A percentile compares a stretch with the other conserved stretches of the same genome.
Evolutionary conservation across 2,888 invertebrate genomes (phyloP).

Genomic region (Oasisia sp.): DNA sequence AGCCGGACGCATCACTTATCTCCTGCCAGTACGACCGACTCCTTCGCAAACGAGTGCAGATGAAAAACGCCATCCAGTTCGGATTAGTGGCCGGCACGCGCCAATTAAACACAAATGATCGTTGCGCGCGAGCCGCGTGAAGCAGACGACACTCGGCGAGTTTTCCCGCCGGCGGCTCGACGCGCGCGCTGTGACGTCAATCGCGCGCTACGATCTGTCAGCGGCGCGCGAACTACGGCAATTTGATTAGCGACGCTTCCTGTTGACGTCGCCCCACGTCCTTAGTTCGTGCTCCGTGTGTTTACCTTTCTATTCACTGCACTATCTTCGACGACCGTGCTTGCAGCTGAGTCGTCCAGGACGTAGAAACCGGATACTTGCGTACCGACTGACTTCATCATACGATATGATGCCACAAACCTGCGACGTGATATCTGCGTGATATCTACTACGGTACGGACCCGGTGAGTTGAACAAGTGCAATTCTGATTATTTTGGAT

Average conservation of each 20-base stretch:
- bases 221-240: background rate
- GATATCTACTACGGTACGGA: no score
- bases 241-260: slow-evolving; percentile 13
- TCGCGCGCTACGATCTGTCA: background rate
- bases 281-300: background rate
- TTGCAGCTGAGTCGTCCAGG: background rate
- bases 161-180: background rate
- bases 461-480: background rate
- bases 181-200: background rate
- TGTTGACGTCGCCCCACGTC: background rate
- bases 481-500: background rate
- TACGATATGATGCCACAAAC: background rate
- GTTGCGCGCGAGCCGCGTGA: background rate
- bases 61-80: background rate
- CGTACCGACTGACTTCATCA: background rate
- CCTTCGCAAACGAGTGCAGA: background rate
- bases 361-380: background rate
- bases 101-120: slow-evolving; percentile 8
- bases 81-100: background rate
- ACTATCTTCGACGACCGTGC: background rate
- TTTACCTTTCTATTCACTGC: background rate
- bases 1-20: background rate
- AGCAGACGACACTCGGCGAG: background rate
- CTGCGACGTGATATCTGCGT: background rate
- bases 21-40: background rate